phyloP scores from a whole-genome alignment of 2,888 invertebrate species.

The Ptychoptera albimana region DNA sequence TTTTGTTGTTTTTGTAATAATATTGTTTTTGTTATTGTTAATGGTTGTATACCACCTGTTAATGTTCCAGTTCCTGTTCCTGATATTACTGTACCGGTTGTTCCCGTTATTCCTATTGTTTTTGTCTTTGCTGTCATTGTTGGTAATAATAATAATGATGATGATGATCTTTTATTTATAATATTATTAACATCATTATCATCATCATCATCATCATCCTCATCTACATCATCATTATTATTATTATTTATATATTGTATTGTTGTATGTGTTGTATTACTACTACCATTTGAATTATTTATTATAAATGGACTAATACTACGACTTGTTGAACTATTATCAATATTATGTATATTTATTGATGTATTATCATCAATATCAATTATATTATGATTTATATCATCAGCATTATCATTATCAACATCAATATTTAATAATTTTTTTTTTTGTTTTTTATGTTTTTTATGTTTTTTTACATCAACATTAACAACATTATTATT shows the following conservation, averaged over 20 bases:
- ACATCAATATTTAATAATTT: background rate
- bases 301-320: background rate
- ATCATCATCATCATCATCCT: background rate
- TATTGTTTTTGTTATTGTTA: background rate
- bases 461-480: background rate
- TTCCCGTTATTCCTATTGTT: background rate
- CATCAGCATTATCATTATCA: background rate
- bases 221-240: background rate
- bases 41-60: background rate
- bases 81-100: constrained; percentile 1
- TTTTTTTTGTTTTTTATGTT: background rate
- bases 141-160: background rate
- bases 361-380: background rate
- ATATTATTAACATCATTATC: too few species aligned
- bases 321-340: too few species aligned
- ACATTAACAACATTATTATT: background rate
- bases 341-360: too few species aligned
- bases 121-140: background rate
- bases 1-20: background rate
- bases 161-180: background rate
- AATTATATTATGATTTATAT: too few species aligned
- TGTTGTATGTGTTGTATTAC: background rate
- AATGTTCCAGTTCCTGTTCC: too few species aligned
- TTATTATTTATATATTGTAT: background rate
- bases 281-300: background rate